Evolutionary conservation across 2,888 invertebrate species (phyloP).

Genomic region (Drosophila demipolita): DNA sequence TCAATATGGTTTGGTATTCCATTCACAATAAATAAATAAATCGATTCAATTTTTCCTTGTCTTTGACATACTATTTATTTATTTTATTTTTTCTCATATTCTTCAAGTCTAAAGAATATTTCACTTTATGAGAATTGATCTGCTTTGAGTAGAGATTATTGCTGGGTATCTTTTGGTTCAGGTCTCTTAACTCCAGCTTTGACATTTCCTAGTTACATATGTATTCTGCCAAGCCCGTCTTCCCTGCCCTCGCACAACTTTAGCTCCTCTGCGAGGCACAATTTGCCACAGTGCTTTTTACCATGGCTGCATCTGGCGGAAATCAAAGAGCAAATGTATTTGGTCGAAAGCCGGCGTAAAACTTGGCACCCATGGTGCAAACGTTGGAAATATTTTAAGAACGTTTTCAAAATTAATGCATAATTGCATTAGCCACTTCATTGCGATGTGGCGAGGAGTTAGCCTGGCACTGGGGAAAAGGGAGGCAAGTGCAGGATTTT

Average conservation of each 20-base stretch:
- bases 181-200: background rate
- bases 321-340: constrained; percentile 76
- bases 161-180: background rate
- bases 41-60: background rate
- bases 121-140: background rate
- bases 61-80: background rate
- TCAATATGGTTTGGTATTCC: too few species aligned
- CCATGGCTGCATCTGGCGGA: constrained; percentile 47
- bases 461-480: background rate
- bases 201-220: constrained; percentile 6
- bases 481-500: background rate
- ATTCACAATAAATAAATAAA: background rate
- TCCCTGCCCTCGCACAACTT: background rate
- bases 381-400: constrained; percentile 60
- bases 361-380: constrained; percentile 61
- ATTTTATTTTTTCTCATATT: background rate
- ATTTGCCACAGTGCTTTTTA: constrained; percentile 18
- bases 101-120: background rate
- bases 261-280: background rate
- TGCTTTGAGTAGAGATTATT: background rate
- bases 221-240: background rate
- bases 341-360: constrained; percentile 63
- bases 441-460: constrained; percentile 12
- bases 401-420: constrained; percentile 65
- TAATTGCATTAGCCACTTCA: constrained; percentile 78